Evolutionary conservation across 2,888 invertebrate species (phyloP), one percentile per base, ranked within the genome.

Genomic region (Ophion ventricosus): DNA sequence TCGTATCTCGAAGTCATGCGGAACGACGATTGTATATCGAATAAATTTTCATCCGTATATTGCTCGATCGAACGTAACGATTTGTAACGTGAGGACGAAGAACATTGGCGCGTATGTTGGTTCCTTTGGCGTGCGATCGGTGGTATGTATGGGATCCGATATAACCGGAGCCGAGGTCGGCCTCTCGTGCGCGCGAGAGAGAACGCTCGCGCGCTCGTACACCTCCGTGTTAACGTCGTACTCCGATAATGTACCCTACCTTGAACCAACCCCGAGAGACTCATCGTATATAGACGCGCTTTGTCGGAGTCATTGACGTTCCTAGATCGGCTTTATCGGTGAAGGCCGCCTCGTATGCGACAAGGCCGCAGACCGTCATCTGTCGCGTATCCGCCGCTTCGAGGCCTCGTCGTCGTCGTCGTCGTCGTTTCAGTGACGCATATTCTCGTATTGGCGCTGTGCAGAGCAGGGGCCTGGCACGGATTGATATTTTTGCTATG

Each of bases 311-410:
- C 83, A 80, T 85, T 80, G 85, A 77, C 85, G 77, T 86, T 66
- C 66, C 80, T 77, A 82, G 86, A 80, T 80, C 80, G 73, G 80
- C 73, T 86, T 82, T 82, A 86, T 86, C 86, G 85, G 82, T 80
- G 86, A 86, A 84, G 86, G 85, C 84, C 85, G 66, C 49, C 14
- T 49, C 49, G 49, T 49, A 17, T 49, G 49, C 67, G 25, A 57
- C 85, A 74, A 82, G 86, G 82, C 74, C 80, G 70, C 26, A 17
- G 23, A 64, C 57, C 49, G 61, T 59, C 25, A 72, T 57, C 40
- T 59, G 79, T 57, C 63, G 23, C 57, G 57, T 49, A 49, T 49
- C 49, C 57, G 57, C 57, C 57, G 20, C 57, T 20, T 57, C 23
- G 7, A 57, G 17, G 49, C 49, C 49, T 49, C 49, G 14, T 17